Conservation (phyloP, 2,888 invertebrate species). For the Dryomyza anilis region DNA sequence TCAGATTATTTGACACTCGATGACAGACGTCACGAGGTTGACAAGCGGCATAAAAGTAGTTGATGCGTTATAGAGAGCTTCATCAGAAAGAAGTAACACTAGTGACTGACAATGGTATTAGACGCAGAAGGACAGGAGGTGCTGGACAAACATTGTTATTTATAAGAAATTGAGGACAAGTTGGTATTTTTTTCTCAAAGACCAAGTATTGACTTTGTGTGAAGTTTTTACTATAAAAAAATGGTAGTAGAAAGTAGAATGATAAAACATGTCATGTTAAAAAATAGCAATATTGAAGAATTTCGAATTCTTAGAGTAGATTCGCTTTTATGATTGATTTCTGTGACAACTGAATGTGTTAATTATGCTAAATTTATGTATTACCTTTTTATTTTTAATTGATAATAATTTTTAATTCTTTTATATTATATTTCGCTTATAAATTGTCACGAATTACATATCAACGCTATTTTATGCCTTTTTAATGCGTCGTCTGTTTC, state of each 20-base stretch:
- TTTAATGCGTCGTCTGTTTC: background rate
- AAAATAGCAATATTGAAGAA: too few species aligned
- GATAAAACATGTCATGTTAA: too few species aligned
- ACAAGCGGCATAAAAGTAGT: background rate
- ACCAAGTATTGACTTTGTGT: background rate
- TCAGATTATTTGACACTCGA: background rate
- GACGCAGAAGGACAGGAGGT: background rate
- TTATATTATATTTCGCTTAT: background rate
- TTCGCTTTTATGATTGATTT: too few species aligned
- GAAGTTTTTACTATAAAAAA: background rate
- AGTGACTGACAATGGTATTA: background rate
- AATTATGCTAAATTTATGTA: too few species aligned
- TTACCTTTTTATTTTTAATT: too few species aligned
- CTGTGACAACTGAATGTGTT: too few species aligned
- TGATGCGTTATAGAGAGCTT: background rate
- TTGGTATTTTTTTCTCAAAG: background rate
- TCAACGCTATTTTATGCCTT: background rate
- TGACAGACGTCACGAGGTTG: background rate
- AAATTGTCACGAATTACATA: background rate
- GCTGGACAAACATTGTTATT: background rate
- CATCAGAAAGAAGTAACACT: background rate
- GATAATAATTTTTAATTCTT: background rate
- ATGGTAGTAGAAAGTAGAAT: background rate
- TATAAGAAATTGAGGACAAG: conserved; percentile 5
- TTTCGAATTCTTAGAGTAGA: too few species aligned